Conservation (phyloP, 2,113 vertebrate genomes). For the Pteropus alecto region DNA sequence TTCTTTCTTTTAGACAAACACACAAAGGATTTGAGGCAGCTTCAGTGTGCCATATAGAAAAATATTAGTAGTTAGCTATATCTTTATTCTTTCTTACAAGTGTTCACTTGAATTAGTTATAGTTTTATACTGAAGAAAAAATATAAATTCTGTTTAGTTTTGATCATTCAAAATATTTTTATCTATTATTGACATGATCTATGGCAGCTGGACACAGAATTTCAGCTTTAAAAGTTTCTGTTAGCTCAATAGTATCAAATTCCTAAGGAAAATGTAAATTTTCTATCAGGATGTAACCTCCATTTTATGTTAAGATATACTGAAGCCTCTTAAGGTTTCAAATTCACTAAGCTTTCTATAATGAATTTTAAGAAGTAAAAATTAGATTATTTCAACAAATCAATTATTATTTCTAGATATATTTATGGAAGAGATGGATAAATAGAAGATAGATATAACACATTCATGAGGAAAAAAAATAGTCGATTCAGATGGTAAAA, state of each 20-base stretch:
- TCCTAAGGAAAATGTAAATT: neutral
- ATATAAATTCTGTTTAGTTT: neutral
- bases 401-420: neutral
- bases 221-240: neutral
- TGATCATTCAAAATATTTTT: slow-evolving; percentile 25
- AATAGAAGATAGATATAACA: neutral
- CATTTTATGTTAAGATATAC: neutral
- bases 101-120: neutral
- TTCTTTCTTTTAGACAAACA: neutral
- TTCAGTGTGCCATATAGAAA: neutral
- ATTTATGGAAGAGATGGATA: neutral
- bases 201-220: neutral
- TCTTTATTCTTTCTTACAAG: neutral
- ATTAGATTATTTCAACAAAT: neutral
- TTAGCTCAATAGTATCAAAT: neutral
- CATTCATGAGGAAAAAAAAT: neutral
- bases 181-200: neutral
- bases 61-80: neutral
- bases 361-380: neutral
- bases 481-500: neutral
- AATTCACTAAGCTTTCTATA: neutral
- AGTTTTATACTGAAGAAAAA: neutral
- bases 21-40: neutral
- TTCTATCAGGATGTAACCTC: neutral
- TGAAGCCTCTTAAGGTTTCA: neutral